These are phyloP conservation scores for Drosophila bocki DNA, from an alignment of 1,140 invertebrate species.

Conservation along the genomic window DNA sequence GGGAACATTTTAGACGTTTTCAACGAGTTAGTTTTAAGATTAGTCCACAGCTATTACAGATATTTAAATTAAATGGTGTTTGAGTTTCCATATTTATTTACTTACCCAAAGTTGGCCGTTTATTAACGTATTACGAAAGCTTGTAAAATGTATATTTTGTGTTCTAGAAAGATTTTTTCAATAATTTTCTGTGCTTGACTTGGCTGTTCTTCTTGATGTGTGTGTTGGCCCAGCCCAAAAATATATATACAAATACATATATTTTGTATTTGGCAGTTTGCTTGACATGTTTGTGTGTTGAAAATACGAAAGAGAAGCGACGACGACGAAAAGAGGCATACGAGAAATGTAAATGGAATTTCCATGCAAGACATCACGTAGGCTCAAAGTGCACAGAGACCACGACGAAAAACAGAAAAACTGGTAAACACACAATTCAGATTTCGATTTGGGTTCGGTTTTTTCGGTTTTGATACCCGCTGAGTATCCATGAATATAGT, in stretches of 20 bases:
- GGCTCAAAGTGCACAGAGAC: constrained; percentile 50
- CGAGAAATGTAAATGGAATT: constrained; percentile 66
- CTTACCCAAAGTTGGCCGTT: background rate
- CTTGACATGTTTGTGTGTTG: constrained; percentile 18
- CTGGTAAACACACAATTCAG: constrained; percentile 31
- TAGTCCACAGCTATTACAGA: too few species aligned
- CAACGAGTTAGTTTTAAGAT: background rate
- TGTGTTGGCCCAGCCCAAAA: constrained; percentile 2
- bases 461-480: constrained; percentile 18
- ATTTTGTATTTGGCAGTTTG: constrained; percentile 20
- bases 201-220: background rate
- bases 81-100: background rate
- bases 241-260: background rate
- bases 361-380: constrained; percentile 70
- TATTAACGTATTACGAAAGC: background rate
- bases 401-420: constrained; percentile 9
- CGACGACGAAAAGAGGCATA: background rate
- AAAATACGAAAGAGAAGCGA: constrained; percentile 5
- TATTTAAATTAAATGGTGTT: background rate
- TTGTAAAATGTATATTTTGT: constrained; percentile 4
- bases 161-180: constrained; percentile 3
- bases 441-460: constrained; percentile 13
- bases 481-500: constrained; percentile 31
- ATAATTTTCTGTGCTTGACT: constrained; percentile 37
- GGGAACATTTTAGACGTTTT: too few species aligned